Base-by-base conservation (phyloP, 2,888 invertebrate genomes). In the Odontomyia ornata region DNA sequence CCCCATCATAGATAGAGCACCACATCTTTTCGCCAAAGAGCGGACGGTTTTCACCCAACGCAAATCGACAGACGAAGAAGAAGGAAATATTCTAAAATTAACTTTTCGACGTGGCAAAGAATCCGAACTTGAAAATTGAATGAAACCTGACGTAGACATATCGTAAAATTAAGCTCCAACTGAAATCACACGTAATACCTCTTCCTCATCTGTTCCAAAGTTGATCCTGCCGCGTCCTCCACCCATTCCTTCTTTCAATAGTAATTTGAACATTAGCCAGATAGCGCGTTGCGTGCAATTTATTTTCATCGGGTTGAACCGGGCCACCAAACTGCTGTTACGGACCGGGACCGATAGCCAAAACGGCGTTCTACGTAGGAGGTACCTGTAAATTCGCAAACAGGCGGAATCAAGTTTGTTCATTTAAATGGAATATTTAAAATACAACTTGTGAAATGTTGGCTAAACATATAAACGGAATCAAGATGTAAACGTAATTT, bases 61-160 rank as follows among this genome's bases (percentile, higher is more conserved):
- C 43, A 13, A 13, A 43, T 43, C 43, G 43, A 7, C 7, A 13
- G 13, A 43, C 43, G 43, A 43, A 43, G n/a, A 43, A 7, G 43
- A 13, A 13, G 43, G 13, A 43, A 52, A 15, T 18, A 15, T 25
- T 69, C 69, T 69, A 69, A n/a, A 69, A 69, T 47, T 69, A 69
- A 25, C 7, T 30, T 36, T 69, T 46, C 69, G 27, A 69, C 47
- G 25, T 69, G 69, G 47, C 25, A 47, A 46, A 65, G 18, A 18
- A 21, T 69, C 15, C 13, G 25, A 69, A 69, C 69, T 69, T 69
- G 69, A 69, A 56, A 72, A 30, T 56, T 72, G 72, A 72, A 72
- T 72, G 72, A 72, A 72, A 72, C n/a, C 52, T 72, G 52, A 72
- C 72, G 72, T 72, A 72, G 72, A 56, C 30, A 15, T 7, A 43